Evolutionary conservation across 2,797 vertebrate genomes (phyloP).

Genomic region (Oophaga sylvatica): DNA sequence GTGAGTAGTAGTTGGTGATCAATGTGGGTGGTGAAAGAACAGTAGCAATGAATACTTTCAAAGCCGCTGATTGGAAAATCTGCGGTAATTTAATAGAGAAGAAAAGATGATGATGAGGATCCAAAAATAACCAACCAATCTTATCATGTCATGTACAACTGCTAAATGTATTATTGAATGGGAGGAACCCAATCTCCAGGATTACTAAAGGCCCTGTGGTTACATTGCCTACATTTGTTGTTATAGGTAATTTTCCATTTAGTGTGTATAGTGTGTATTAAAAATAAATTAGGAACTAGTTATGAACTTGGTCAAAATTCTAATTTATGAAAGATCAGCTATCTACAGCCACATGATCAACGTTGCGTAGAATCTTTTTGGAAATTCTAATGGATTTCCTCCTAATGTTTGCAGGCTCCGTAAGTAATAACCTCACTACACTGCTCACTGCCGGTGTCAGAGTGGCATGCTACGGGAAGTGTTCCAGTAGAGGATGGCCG

Average conservation of each 20-base stretch:
- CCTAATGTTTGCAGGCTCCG: not conserved
- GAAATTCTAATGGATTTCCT: not conserved
- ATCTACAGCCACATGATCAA: not conserved
- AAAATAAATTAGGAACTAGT: not conserved
- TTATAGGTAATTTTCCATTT: not conserved
- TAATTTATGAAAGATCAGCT: not conserved
- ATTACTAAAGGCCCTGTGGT: not conserved
- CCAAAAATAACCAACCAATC: not conserved
- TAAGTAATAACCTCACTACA: not conserved
- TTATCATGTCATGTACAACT: not conserved
- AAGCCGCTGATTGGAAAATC: not conserved
- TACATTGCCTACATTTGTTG: not conserved
- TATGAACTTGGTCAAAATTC: not conserved
- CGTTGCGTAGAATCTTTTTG: not conserved
- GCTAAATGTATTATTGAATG: not conserved
- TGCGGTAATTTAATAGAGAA: too few species aligned
- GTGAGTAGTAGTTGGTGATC: not conserved
- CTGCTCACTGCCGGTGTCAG: not conserved
- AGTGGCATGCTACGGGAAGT: slow-evolving; percentile 34
- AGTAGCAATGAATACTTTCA: not conserved
- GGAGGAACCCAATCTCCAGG: not conserved
- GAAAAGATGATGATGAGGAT: not conserved
- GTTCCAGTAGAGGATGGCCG: slow-evolving; percentile 31
- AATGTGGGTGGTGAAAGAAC: not conserved
- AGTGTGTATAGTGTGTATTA: not conserved